These are phyloP conservation scores for Dufourea novaeangliae DNA, from an alignment of 1,140 invertebrate species.

Conservation along the genomic window DNA sequence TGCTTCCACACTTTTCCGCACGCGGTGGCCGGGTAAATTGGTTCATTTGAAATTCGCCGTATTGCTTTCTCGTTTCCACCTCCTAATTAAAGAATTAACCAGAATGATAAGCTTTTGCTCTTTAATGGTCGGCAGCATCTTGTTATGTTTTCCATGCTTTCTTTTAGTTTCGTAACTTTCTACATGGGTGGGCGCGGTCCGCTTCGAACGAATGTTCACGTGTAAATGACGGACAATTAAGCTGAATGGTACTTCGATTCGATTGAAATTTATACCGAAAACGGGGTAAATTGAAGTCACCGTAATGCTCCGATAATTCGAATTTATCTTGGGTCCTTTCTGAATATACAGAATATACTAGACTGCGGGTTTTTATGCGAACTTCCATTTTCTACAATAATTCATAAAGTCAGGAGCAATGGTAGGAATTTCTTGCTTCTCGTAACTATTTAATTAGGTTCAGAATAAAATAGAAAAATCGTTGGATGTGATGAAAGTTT, in stretches of 20 bases:
- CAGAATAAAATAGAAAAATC: no score
- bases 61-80: conserved; percentile 5
- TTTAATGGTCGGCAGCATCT: not conserved
- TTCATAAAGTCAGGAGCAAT: no score
- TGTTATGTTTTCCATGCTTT: not conserved
- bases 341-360: no score
- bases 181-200: not conserved
- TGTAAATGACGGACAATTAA: not conserved
- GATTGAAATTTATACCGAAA: not conserved
- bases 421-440: no score
- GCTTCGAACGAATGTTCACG: not conserved
- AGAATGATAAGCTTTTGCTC: no score
- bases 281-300: not conserved
- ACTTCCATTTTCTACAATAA: no score
- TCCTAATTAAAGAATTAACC: conserved; percentile 1
- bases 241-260: not conserved
- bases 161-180: not conserved
- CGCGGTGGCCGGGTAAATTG: not conserved
- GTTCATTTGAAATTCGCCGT: not conserved
- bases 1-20: conserved; percentile 30
- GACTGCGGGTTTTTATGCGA: no score
- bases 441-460: no score
- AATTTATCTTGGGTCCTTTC: no score
- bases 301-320: no score
- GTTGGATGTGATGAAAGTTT: no score